Evolutionary conservation across 2,888 invertebrate species (phyloP), one percentile per base, ranked within the genome.

Genomic region (Branchinecta sandiegonensis): DNA sequence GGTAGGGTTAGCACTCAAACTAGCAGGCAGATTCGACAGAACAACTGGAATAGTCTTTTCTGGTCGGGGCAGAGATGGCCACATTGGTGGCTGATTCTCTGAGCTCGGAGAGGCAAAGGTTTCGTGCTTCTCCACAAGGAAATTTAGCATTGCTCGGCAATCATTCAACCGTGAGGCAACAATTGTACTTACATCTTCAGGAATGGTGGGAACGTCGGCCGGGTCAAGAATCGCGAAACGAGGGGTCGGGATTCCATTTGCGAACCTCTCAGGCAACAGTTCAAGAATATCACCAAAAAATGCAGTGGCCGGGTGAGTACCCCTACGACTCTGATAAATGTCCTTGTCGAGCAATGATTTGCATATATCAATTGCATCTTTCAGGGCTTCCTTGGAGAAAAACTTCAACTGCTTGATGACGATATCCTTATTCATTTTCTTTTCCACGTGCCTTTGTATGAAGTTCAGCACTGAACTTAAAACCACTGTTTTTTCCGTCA

Each of bases 191-290:
- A 50, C 56, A 50, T 50, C 14, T 50, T 50, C 56, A 50, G 56
- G 56, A 50, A 50, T 50, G 56, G 56, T 50, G 56, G 56, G 56
- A 50, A 50, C 56, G 3, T 50, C 56, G 14, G 56, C 56, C 14
- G 56, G 56, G 56, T 50, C 56, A 14, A 50, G 56, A 50, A 50
- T 50, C 13, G 56, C 56, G 14, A 50, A 50, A 50, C 56, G 56
- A 50, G 56, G 56, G 56, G 56, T 50, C 3, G 56, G 56, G 14
- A 50, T 14, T 50, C 13, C 56, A 50, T 50, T 50, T 50, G 56
- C 6, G 56, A 50, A 50, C 56, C 56, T 50, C 14, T 50, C 13
- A n/a, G 56, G 6, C 56, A 50, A 50, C 13, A 50, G 56, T 50
- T 50, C 14, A 50, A 50, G 14, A 50, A 50, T 5, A 50, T 50